A percentile compares a stretch with the other conserved stretches of the same genome.
phyloP scores from a whole-genome alignment of 1,140 invertebrate genomes.

The Rhopalosiphum maidis region DNA sequence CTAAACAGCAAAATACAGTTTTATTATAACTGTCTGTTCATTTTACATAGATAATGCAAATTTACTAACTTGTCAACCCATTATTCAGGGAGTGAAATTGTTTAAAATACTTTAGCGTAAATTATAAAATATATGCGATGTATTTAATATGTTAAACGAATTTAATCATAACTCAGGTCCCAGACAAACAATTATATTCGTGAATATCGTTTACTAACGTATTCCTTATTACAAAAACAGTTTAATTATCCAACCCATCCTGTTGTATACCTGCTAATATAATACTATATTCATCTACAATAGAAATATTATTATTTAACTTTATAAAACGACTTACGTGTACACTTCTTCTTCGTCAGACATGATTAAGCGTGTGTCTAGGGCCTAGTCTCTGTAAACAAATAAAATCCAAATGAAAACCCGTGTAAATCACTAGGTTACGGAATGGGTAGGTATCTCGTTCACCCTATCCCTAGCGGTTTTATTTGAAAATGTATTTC shows the following conservation, averaged over 20 bases:
- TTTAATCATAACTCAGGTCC: neutral
- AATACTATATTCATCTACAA: neutral
- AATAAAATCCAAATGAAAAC: neutral
- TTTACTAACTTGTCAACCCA: too few species aligned
- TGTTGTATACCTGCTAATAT: neutral
- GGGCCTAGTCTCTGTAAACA: constrained; percentile 42
- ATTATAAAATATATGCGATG: neutral
- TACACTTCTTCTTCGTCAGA: constrained; percentile 58
- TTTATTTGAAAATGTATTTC: constrained; percentile 43
- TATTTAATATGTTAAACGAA: neutral
- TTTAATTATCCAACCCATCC: neutral
- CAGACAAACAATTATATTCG: neutral
- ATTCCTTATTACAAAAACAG: neutral
- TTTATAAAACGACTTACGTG: constrained; percentile 57
- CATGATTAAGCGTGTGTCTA: constrained; percentile 29
- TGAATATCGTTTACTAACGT: neutral
- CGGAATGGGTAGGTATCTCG: neutral
- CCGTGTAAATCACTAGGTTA: neutral
- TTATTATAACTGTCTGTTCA: neutral
- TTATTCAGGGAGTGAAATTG: neutral
- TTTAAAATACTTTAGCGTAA: neutral
- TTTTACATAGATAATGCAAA: neutral
- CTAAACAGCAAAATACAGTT: neutral
- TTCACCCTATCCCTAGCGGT: neutral
- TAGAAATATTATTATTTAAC: neutral